Percentiles rank a stretch among this genome's conserved stretches.
These are phyloP conservation scores for Drosophila barbarae DNA, from an alignment of 2,888 invertebrate species.

Conservation along the genomic window DNA sequence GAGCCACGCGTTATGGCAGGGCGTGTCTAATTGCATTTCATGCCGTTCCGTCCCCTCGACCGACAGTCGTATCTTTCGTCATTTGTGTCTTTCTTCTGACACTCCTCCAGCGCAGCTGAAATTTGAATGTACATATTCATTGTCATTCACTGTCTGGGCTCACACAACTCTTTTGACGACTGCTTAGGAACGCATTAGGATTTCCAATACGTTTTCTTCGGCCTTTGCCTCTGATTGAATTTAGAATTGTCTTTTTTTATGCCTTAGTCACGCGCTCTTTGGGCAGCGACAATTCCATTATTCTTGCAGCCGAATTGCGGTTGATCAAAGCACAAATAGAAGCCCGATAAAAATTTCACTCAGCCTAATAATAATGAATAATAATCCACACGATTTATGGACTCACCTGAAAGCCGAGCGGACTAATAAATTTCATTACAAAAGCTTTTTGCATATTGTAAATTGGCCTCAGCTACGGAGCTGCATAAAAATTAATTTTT, in stretches of 20 bases:
- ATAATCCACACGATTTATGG: constrained; percentile 35
- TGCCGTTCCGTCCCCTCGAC: constrained; percentile 26
- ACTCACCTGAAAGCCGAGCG: constrained; percentile 37
- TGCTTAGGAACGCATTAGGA: constrained; percentile 63
- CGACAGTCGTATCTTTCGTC: constrained; percentile 31
- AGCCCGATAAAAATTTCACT: constrained; percentile 14
- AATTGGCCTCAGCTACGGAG: constrained; percentile 41
- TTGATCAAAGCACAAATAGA: constrained; percentile 10
- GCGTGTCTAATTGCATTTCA: constrained; percentile 62
- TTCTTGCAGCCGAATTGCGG: constrained; percentile 13
- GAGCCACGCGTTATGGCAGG: constrained; percentile 26
- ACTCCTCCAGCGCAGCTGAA: constrained; percentile 9
- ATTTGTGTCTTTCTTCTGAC: constrained; percentile 7
- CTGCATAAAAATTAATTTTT: constrained; percentile 55
- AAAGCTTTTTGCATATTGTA: constrained; percentile 47
- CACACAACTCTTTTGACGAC: constrained; percentile 62
- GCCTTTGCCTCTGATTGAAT: constrained; percentile 51
- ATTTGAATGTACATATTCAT: constrained; percentile 22
- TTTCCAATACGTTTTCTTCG: constrained; percentile 43
- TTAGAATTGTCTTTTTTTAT: constrained; percentile 54
- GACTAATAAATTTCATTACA: constrained; percentile 43
- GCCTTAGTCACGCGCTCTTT: constrained; percentile 59
- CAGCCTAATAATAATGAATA: constrained; percentile 29
- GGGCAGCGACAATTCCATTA: constrained; percentile 14
- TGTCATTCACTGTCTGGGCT: constrained; percentile 17